Evolutionary conservation across 2,797 vertebrate genomes (phyloP).

Genomic region (Channa striata): DNA sequence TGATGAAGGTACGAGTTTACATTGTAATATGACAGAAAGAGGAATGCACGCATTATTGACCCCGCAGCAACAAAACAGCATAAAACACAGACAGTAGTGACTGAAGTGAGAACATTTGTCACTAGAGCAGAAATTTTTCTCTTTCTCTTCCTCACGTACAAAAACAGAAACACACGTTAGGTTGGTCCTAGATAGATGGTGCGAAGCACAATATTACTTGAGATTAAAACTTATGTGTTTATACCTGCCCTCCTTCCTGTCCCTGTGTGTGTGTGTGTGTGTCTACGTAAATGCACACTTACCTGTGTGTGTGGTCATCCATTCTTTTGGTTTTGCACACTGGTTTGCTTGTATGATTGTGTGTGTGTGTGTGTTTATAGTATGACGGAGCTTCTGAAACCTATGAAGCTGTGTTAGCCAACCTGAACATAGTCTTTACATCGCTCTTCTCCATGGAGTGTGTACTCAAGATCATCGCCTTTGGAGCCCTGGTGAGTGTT

Average conservation of each 20-base stretch:
- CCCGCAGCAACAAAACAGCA: background rate
- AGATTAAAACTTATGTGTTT: slow-evolving; percentile 22
- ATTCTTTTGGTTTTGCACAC: slow-evolving; percentile 20
- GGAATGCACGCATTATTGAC: background rate
- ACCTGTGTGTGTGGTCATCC: slow-evolving; percentile 21
- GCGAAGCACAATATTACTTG: slow-evolving; percentile 10
- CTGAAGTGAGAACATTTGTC: background rate
- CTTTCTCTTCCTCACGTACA: slow-evolving; percentile 2
- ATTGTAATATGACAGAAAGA: background rate
- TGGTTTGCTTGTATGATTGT: slow-evolving; percentile 37
- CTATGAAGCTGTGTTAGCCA: slow-evolving; percentile 91
- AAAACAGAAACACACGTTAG: background rate
- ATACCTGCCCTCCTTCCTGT: slow-evolving; percentile 23
- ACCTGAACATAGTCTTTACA: slow-evolving; percentile 98
- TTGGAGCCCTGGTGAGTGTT: slow-evolving; percentile 91
- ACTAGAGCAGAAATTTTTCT: background rate
- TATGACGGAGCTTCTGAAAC: slow-evolving; percentile 85
- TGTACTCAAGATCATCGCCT: slow-evolving; percentile 96
- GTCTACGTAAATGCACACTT: slow-evolving; percentile 5
- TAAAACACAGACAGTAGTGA: background rate
- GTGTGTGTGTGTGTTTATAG: slow-evolving; percentile 72
- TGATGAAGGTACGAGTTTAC: slow-evolving; percentile 93
- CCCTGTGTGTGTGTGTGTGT: slow-evolving; percentile 23
- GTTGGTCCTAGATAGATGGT: slow-evolving; percentile 1
- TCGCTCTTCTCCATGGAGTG: slow-evolving; percentile 97